phyloP scores from a whole-genome alignment of 2,888 invertebrate species.

The Steromphala cineraria region DNA sequence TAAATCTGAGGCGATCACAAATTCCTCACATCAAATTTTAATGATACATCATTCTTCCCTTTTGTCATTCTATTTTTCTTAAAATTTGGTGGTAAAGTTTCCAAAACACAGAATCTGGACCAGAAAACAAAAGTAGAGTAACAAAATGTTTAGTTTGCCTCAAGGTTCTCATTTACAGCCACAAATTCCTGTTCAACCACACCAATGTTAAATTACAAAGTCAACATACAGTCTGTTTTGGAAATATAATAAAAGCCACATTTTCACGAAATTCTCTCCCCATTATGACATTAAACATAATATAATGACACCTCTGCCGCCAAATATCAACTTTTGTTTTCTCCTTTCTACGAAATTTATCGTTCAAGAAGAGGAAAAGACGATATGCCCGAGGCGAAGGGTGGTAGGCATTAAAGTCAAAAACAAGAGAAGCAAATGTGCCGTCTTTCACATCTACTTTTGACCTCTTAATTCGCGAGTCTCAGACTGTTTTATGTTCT shows the following conservation, averaged over 20 bases:
- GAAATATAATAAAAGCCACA: background rate
- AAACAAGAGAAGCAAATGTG: background rate
- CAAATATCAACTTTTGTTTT: conserved; percentile 6
- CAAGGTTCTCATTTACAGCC: background rate
- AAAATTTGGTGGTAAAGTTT: background rate
- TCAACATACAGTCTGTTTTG: background rate
- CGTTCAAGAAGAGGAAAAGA: background rate
- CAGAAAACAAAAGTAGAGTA: background rate
- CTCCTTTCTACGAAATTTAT: background rate
- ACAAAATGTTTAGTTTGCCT: background rate
- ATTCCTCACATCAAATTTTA: no score
- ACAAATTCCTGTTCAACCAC: background rate
- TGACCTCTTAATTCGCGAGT: background rate
- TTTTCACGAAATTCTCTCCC: background rate
- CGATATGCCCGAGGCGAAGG: background rate
- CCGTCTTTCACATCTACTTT: background rate
- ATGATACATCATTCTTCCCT: background rate
- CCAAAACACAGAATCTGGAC: no score
- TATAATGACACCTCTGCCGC: background rate
- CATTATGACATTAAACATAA: conserved; percentile 5
- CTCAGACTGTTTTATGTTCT: background rate
- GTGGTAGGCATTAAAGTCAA: background rate
- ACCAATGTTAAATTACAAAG: background rate
- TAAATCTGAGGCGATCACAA: no score
- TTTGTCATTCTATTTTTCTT: background rate